phyloP scores from a whole-genome alignment of 1,140 invertebrate genomes.

The Tetranychus cinnabarinus region DNA sequence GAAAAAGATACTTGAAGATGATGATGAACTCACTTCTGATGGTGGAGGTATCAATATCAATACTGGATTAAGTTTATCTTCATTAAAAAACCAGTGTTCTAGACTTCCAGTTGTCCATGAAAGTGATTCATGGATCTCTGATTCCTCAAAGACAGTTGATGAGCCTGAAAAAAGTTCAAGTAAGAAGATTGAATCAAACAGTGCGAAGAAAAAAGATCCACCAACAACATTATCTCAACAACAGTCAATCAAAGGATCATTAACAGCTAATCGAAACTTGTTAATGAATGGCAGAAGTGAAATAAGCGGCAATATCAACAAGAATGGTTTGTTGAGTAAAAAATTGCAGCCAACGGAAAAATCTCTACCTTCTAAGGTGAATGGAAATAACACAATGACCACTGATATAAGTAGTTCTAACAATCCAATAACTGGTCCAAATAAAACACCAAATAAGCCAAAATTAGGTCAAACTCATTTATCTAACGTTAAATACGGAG shows the following conservation, averaged over 20 bases:
- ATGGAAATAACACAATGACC: too few relatives aligned
- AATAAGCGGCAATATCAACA: not conserved
- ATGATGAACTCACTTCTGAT: not conserved
- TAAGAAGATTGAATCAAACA: not conserved
- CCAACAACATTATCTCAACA: not conserved
- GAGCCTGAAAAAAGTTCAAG: not conserved
- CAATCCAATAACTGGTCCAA: too few relatives aligned
- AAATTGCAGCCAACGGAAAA: too few relatives aligned
- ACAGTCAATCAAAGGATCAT: not conserved
- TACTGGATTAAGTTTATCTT: not conserved
- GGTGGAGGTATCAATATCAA: too few relatives aligned
- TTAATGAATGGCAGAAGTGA: conserved; percentile 1
- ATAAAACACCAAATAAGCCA: too few relatives aligned
- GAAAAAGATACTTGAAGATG: conserved; percentile 4
- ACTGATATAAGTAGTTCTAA: too few relatives aligned
- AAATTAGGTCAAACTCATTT: too few relatives aligned
- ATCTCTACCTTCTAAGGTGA: too few relatives aligned
- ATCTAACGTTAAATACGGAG: too few relatives aligned
- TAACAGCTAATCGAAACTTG: too few relatives aligned
- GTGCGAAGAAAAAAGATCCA: not conserved
- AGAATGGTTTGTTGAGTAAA: too few relatives aligned
- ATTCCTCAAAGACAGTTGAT: not conserved
- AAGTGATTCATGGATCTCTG: not conserved
- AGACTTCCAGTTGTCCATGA: not conserved
- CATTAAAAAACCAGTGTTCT: too few relatives aligned